Base-by-base conservation (phyloP, 2,888 invertebrate genomes). In the Aphidoletes aphidimyza region DNA sequence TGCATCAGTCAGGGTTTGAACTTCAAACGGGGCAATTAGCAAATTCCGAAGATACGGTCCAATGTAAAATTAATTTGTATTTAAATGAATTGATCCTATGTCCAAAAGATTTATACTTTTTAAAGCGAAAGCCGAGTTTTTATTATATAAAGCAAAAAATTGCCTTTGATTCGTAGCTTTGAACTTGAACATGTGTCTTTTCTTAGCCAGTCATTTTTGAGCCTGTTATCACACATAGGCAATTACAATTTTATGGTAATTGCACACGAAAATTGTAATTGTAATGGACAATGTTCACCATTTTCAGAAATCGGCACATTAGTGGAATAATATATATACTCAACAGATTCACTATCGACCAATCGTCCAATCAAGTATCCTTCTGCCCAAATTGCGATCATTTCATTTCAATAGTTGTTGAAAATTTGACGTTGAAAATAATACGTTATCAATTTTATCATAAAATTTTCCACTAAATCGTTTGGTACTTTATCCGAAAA, bases 401-500 rank as follows among this genome's bases (percentile, higher is more conserved):
- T 22, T 2, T 22, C 54, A 22, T 22, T 6, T 54, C 54, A 54
- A 54, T 54, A 14, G 54, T 5, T 54, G 22, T 54, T 54, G 8
- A 19, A 47, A 17, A 47, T 17, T 11, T 54, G 54, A 22, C 22
- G 22, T 54, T 54, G 22, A 54, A 54, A 54, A 54, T 54, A 54
- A 54, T 54, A 54, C 54, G n/a, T 54, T 54, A 54, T 54, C 54
- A 54, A 54, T 54, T 54, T 54, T 54, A 54, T 54, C 54, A 54
- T 54, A 54, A 54, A 54, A 54, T 22, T 54, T 22, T 54, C 54
- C 54, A 54, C 22, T 69, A 30, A 69, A 69, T 69, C 69, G 34
- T n/a, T 69, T 34, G 26, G 30, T 69, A 69, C 69, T 69, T 69
- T 69, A 69, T 69, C 69, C 69, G 34, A 69, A 69, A 69, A 69